Evolutionary conservation across 2,888 invertebrate species (phyloP).

Genomic region (Erannis defoliaria): DNA sequence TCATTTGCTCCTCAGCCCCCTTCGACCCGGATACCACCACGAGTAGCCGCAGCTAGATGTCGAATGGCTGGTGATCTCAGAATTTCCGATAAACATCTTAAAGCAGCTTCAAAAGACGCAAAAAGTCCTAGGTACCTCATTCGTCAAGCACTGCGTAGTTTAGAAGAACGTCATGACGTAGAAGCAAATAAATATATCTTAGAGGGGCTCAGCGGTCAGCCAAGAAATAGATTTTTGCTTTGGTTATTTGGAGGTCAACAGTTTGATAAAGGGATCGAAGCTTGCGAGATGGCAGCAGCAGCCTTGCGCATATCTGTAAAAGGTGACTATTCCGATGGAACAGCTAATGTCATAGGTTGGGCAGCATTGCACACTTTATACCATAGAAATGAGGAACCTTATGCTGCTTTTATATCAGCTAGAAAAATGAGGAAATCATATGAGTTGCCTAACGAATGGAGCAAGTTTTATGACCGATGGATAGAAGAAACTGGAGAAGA

Average conservation of each 20-base stretch:
- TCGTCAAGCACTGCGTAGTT: slow-evolving; percentile 65
- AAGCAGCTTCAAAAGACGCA: slow-evolving; percentile 50
- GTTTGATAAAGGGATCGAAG: slow-evolving; percentile 62
- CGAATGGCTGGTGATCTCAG: slow-evolving; percentile 66
- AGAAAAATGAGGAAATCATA: slow-evolving; percentile 76
- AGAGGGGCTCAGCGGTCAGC: slow-evolving; percentile 61
- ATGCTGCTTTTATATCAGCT: slow-evolving; percentile 70
- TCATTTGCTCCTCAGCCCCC: slow-evolving; percentile 78
- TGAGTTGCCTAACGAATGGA: slow-evolving; percentile 70
- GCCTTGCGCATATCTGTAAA: slow-evolving; percentile 75
- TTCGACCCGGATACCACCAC: slow-evolving; percentile 51
- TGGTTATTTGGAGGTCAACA: slow-evolving; percentile 73
- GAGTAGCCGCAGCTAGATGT: slow-evolving; percentile 64
- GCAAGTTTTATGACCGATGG: slow-evolving; percentile 67
- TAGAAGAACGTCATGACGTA: slow-evolving; percentile 63
- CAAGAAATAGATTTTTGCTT: slow-evolving; percentile 70
- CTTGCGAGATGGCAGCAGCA: slow-evolving; percentile 57
- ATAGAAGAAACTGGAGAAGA: slow-evolving; percentile 73
- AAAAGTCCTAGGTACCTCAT: slow-evolving; percentile 66
- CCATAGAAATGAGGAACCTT: slow-evolving; percentile 60
- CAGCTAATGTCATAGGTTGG: slow-evolving; percentile 75
- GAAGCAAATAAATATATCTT: slow-evolving; percentile 65
- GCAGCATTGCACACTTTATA: slow-evolving; percentile 74
- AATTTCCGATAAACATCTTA: slow-evolving; percentile 62
- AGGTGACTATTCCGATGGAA: slow-evolving; percentile 73